These are phyloP conservation scores for Danio aesculapii DNA, from an alignment of 2,797 vertebrate genomes.

Conservation along the genomic window DNA sequence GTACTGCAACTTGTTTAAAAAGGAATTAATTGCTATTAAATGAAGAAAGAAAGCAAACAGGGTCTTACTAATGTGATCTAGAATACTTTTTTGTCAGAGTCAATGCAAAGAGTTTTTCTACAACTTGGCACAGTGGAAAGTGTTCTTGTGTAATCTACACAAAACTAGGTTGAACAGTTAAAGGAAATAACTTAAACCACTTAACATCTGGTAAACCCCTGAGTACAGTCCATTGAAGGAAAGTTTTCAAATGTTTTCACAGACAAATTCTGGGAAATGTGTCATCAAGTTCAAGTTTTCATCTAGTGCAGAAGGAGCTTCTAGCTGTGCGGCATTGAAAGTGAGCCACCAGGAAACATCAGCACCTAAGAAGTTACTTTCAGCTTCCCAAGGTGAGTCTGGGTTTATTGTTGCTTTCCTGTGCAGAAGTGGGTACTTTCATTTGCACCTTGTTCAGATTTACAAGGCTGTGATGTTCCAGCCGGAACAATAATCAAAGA, in stretches of 20 bases:
- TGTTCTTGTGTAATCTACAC: no score
- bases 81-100: no score
- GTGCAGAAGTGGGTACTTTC: conserved; percentile 19
- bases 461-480: conserved; percentile 26
- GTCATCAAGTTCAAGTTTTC: conserved; percentile 84
- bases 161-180: conserved; percentile 21
- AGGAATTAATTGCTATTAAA: not conserved
- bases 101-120: no score
- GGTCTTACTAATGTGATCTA: no score
- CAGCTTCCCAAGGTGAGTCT: conserved; percentile 73
- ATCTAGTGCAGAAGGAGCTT: conserved; percentile 69
- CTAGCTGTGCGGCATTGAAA: conserved; percentile 58
- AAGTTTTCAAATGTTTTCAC: conserved; percentile 56
- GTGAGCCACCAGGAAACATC: conserved; percentile 63
- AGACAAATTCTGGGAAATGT: conserved; percentile 80
- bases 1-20: no score
- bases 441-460: conserved; percentile 6
- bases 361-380: conserved; percentile 70
- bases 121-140: no score
- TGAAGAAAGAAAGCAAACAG: no score
- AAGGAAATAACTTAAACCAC: not conserved
- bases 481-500: conserved; percentile 24
- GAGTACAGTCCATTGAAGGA: conserved; percentile 23
- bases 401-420: conserved; percentile 38
- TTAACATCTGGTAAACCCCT: conserved; percentile 20